Percentiles rank a stretch among this genome's conserved stretches.
Conservation (phyloP, 30 jellyfish, hydroid and myxozoan genomes). For the Pelagia noctiluca region DNA sequence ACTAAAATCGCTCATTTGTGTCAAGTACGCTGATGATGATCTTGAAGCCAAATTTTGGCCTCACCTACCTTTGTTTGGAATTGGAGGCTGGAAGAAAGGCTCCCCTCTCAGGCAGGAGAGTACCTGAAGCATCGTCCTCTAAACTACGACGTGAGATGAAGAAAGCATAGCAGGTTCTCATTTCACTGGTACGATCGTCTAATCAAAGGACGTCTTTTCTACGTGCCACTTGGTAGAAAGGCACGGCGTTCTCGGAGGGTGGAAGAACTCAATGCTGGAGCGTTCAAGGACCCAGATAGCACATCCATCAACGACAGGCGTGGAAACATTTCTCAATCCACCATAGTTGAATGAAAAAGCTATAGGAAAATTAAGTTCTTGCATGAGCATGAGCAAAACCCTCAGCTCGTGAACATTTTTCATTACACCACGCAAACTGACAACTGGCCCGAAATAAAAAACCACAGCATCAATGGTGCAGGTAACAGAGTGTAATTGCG, state of each 20-base stretch:
- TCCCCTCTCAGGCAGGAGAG: neutral
- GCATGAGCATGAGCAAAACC: too few relatives aligned
- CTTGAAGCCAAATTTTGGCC: slow-evolving; percentile 12
- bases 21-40: neutral
- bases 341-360: neutral
- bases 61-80: neutral
- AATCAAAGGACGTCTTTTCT: too few relatives aligned
- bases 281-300: neutral
- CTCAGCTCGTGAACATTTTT: too few relatives aligned
- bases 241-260: too few relatives aligned
- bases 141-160: too few relatives aligned
- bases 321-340: too few relatives aligned
- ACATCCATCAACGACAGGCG: neutral
- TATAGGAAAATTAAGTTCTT: neutral
- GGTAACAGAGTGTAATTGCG: neutral
- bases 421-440: too few relatives aligned
- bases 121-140: neutral
- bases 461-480: too few relatives aligned
- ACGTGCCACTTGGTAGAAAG: too few relatives aligned
- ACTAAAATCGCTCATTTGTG: too few relatives aligned
- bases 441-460: too few relatives aligned
- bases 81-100: neutral
- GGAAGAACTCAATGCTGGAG: neutral
- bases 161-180: slow-evolving; percentile 1
- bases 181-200: neutral